These are phyloP conservation scores for Perca schrenkii DNA, from an alignment of 2,113 vertebrate species.

Conservation along the genomic window DNA sequence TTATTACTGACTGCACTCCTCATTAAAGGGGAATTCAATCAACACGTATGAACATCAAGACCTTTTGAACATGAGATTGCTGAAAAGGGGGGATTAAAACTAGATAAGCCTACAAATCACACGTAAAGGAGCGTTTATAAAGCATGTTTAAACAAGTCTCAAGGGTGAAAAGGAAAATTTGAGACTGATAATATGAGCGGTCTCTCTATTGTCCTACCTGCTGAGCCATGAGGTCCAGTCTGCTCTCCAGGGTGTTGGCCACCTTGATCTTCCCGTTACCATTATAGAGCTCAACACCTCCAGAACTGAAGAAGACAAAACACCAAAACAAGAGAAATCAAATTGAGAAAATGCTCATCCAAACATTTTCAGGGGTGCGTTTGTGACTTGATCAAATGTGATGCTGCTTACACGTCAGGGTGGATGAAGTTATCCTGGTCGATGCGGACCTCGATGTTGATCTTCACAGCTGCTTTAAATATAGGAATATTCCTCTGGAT, in stretches of 20 bases:
- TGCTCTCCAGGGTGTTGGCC: slow-evolving; percentile 96
- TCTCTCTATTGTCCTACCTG: slow-evolving; percentile 84
- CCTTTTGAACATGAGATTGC: background rate
- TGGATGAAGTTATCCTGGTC: slow-evolving; percentile 92
- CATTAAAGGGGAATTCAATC: background rate
- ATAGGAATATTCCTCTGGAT: slow-evolving; percentile 92
- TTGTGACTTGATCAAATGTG: background rate
- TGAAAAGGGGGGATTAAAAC: background rate
- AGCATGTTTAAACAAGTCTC: background rate
- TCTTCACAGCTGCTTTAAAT: slow-evolving; percentile 92
- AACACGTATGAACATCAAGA: background rate
- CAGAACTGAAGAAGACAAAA: slow-evolving; percentile 84
- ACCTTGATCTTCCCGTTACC: slow-evolving; percentile 95
- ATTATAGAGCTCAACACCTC: slow-evolving; percentile 95
- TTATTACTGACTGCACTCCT: background rate
- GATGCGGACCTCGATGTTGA: slow-evolving; percentile 90
- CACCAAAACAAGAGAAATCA: background rate
- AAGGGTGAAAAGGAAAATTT: background rate
- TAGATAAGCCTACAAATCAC: background rate
- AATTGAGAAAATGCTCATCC: background rate
- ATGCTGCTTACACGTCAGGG: slow-evolving; percentile 89
- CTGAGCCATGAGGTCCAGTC: slow-evolving; percentile 97
- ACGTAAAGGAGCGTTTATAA: background rate
- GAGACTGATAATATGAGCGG: background rate
- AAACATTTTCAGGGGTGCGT: background rate